phyloP scores from a whole-genome alignment of 2,113 vertebrate species.

The Microcebus tavaratra region DNA sequence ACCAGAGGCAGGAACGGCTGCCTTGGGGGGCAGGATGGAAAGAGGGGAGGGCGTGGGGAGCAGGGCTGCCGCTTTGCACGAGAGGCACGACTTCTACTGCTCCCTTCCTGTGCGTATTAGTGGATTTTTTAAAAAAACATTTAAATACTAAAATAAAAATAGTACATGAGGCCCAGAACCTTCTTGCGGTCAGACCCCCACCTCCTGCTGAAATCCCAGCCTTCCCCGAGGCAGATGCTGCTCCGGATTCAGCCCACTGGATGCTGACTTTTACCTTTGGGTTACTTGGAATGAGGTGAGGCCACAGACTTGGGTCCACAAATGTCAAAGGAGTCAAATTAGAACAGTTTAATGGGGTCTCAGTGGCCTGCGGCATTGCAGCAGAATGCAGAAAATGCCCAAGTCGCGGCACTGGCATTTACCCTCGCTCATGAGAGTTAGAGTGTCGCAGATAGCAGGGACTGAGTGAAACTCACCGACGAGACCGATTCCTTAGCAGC shows the following conservation, averaged over 20 bases:
- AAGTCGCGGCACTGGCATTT: background rate
- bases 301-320: background rate
- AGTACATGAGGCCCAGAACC: background rate
- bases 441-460: too few relatives aligned
- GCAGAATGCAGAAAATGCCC: background rate
- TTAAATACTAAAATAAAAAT: background rate
- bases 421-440: background rate
- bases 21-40: background rate
- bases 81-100: fast-evolving
- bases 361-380: background rate
- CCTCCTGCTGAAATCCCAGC: background rate
- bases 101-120: background rate
- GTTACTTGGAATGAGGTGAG: background rate
- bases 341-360: background rate
- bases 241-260: background rate
- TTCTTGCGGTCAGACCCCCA: background rate
- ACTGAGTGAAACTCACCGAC: background rate
- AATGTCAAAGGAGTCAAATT: background rate
- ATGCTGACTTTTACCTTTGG: background rate
- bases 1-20: background rate
- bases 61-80: background rate
- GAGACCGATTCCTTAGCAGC: background rate
- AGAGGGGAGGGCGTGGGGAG: fast-evolving
- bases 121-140: background rate
- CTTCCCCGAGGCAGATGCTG: background rate